Evolutionary conservation across 2,113 vertebrate genomes (phyloP), one percentile per base, ranked within the genome.

Genomic region (Corythornis madagascariensis): DNA sequence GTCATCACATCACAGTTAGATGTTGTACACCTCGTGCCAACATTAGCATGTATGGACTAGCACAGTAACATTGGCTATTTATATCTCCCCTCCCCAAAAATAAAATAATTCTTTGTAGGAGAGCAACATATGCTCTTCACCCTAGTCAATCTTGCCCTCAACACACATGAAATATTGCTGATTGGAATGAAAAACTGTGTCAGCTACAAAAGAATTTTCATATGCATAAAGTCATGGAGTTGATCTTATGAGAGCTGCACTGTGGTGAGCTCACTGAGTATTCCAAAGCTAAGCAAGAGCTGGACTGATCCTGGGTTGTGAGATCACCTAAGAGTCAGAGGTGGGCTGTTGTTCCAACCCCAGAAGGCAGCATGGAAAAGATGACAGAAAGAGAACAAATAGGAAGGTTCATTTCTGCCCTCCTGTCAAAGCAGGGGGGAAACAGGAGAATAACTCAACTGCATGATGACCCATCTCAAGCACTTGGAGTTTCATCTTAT

Each of bases 31-130:
- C 67, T 88, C 2, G 3, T 91, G 83, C 88, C 93, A 96, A 56
- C 85, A 43, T 42, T 63, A 70, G 38, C 0, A 2, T 70, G 88
- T 79, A 77, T 42, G 83, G 83, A 76, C 88, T 83, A 92, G n/a
- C 72, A 83, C 90, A 93, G 86, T 60, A 24, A 88, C 88, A 70
- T 53, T 64, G 90, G 69, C 88, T 93, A 88, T 93, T 94, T 93
- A 35, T 83, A 93, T 74, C 72, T 74, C 25, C n/a, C 33, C 33
- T 3, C 55, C 31, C 10, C 2, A 0, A 48, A 48, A 48, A 24
- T 0, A 61, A 89, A 85, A 5, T 33, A 93, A 72, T 79, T 76
- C 67, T 83, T 92, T 83, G 66, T 55, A 87, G 79, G 56, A 87
- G 33, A 80, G 20, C 1, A 0, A 86, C 60, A 75, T 45, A 52